Conservation (phyloP, 2,888 invertebrate genomes). For the Hypomecis punctinalis region DNA sequence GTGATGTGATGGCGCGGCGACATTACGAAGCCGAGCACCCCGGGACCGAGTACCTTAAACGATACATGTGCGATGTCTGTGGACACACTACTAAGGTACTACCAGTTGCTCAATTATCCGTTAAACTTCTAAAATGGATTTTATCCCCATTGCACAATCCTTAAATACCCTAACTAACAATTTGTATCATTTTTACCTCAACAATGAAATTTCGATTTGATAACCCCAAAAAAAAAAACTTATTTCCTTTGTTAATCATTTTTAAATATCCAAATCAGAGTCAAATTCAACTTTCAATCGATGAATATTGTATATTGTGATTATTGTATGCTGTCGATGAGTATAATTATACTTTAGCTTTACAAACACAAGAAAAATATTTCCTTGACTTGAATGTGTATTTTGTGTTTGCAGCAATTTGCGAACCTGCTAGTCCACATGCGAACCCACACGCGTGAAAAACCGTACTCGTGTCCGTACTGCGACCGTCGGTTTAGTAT, state of each 20-base stretch:
- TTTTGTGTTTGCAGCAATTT: slow-evolving; percentile 67
- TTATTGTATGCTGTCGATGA: no score
- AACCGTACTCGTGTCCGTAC: slow-evolving; percentile 77
- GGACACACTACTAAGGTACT: slow-evolving; percentile 75
- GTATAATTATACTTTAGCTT: no score
- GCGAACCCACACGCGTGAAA: slow-evolving; percentile 78
- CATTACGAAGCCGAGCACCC: slow-evolving; percentile 78
- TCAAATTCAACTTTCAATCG: no score
- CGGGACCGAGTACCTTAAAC: slow-evolving; percentile 72
- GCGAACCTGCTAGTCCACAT: slow-evolving; percentile 79
- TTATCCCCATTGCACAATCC: no score
- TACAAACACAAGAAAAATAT: not conserved
- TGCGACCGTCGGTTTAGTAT: slow-evolving; percentile 78
- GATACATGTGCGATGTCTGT: slow-evolving; percentile 81
- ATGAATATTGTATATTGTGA: no score
- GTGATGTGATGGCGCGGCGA: slow-evolving; percentile 71
- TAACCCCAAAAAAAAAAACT: no score
- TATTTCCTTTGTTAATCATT: no score
- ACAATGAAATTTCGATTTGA: no score
- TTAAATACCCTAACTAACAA: no score
- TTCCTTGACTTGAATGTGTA: not conserved
- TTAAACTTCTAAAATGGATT: no score
- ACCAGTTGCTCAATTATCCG: not conserved
- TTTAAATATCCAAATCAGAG: no score
- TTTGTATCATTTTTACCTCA: no score